Evolutionary conservation across 2,888 invertebrate species (phyloP).

Genomic region (Andrena praecox): DNA sequence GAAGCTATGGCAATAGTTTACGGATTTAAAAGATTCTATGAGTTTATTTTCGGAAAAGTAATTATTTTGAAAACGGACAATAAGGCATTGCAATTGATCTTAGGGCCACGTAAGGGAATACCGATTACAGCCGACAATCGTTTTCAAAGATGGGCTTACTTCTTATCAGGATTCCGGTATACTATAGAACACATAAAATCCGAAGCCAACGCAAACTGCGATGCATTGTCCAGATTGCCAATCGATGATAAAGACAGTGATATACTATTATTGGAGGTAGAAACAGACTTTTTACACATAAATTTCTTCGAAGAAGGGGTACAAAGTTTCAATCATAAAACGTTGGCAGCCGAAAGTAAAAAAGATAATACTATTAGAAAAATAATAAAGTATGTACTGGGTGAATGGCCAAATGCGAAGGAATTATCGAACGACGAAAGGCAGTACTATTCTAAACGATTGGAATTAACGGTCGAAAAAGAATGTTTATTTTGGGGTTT

Average conservation of each 20-base stretch:
- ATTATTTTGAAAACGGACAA: slow-evolving; percentile 57
- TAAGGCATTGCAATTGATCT: slow-evolving; percentile 51
- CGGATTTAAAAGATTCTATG: slow-evolving; percentile 52
- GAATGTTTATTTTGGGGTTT: slow-evolving; percentile 35
- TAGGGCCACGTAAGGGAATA: slow-evolving; percentile 46
- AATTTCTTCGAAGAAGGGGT: no score
- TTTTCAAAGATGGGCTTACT: slow-evolving; percentile 58
- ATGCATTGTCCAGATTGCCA: slow-evolving; percentile 50
- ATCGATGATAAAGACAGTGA: slow-evolving; percentile 22
- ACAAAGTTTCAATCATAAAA: no score
- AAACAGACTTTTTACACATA: background rate
- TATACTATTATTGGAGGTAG: background rate
- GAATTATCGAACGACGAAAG: slow-evolving; percentile 17
- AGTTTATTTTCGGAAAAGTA: slow-evolving; percentile 44
- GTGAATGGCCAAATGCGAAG: slow-evolving; percentile 22
- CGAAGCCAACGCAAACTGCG: slow-evolving; percentile 48
- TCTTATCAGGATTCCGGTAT: slow-evolving; percentile 50
- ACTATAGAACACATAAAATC: slow-evolving; percentile 54
- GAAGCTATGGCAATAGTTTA: slow-evolving; percentile 59
- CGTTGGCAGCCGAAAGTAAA: slow-evolving; percentile 41
- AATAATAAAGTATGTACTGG: slow-evolving; percentile 29
- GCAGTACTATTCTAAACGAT: slow-evolving; percentile 32
- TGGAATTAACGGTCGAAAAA: slow-evolving; percentile 43
- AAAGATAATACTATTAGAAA: slow-evolving; percentile 43
- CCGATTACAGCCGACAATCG: slow-evolving; percentile 37